Base-by-base conservation (phyloP, 1,140 invertebrate genomes). In the Aphidius ervi region DNA sequence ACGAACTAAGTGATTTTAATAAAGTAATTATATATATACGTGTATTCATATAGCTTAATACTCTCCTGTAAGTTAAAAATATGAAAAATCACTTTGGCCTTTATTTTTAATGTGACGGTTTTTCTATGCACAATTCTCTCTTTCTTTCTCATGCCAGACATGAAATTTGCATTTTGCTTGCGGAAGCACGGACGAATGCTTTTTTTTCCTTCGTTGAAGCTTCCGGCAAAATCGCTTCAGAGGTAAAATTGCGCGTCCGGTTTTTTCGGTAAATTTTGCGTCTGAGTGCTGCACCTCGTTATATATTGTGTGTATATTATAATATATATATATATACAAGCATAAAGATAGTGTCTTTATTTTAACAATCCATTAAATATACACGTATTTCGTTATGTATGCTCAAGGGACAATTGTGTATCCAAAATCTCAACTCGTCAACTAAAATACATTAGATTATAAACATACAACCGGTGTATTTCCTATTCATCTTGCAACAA, bases 161-260 rank as follows among this genome's bases (percentile, higher is more conserved):
- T 39, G 42, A 57, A 62, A 62, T 62, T 57, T 69, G 68, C 67
- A 72, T 74, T 72, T 70, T 68, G 66, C 63, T 69, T 58, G 65
- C 70, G 69, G 69, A 70, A 68, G 67, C 57, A 65, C 66, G 67
- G 64, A 64, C 60, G 63, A 62, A 60, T 70, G 70, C 67, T 64
- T 65, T 64, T 49, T 50, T 58, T 40, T 49, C 42, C 47, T 43
- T 7, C 42, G 9, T 59, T 42, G 49, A 63, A 61, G 63, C 64
- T 70, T 68, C 68, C 67, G 66, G 58, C 53, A 61, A 70, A 70
- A 69, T 65, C 64, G 56, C 59, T 63, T 48, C 46, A 65, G 48
- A 65, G 62, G 65, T 63, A 68, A 71, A 71, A 73, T 74, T 72
- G 65, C 65, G 60, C 68, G 65, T 73, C 69, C 69, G 65, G 66